Conservation (phyloP, 2,888 invertebrate species). For the Lampropteryx suffumata region DNA sequence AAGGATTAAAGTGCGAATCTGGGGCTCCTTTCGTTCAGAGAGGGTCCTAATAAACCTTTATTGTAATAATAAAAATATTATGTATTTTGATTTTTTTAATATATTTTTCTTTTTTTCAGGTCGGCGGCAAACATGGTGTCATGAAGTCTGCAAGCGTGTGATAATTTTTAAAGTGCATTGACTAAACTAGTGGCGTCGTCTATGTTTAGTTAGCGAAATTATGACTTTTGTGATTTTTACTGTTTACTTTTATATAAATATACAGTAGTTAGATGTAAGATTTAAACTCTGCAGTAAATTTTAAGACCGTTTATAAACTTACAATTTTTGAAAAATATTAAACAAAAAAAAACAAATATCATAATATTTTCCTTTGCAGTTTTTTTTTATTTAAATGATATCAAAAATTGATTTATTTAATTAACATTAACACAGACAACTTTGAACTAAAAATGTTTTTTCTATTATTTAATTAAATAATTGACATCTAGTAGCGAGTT, state of each 20-base stretch:
- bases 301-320: too few species aligned
- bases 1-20: too few species aligned
- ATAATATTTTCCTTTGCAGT: too few species aligned
- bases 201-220: constrained; percentile 74
- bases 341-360: too few species aligned
- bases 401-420: too few species aligned
- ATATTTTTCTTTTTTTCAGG: constrained; percentile 61
- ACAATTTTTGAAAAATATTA: too few species aligned
- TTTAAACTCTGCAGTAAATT: constrained; percentile 2
- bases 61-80: too few species aligned
- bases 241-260: constrained; percentile 51
- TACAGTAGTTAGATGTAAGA: constrained; percentile 28
- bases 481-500: constrained; percentile 38
- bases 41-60: too few species aligned
- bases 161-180: constrained; percentile 63
- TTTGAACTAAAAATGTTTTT: constrained; percentile 7
- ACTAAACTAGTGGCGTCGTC: constrained; percentile 41
- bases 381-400: too few species aligned
- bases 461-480: constrained; percentile 34
- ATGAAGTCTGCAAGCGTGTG: constrained; percentile 56
- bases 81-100: background rate
- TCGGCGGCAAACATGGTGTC: constrained; percentile 38
- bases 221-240: constrained; percentile 72
- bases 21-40: too few species aligned
- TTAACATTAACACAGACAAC: background rate